Percentiles rank a stretch among this genome's conserved stretches.
Evolutionary conservation across 2,113 vertebrate species (phyloP).

Genomic region (Dolichallabes microphthalmus): DNA sequence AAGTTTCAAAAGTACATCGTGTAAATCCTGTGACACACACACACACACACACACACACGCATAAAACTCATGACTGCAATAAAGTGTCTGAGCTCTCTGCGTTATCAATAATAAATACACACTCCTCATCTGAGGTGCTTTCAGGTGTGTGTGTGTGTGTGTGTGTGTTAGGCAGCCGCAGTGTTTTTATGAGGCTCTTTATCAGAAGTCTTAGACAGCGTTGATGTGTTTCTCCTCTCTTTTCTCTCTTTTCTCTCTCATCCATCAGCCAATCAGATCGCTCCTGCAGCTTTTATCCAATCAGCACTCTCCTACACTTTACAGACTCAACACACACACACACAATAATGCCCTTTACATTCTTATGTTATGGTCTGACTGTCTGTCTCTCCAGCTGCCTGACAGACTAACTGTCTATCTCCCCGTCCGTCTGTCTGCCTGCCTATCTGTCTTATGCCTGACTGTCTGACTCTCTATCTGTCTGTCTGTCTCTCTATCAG

Average conservation of each 20-base stretch:
- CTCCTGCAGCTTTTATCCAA: constrained; percentile 8
- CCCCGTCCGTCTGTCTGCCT: not conserved
- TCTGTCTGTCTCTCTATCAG: not conserved
- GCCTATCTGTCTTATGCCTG: not conserved
- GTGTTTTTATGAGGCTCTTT: constrained; percentile 24
- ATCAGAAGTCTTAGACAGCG: not conserved
- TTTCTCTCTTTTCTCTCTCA: not conserved
- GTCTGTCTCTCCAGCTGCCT: not conserved
- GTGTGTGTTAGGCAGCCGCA: not conserved
- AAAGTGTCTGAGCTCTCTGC: not conserved
- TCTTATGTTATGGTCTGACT: not conserved
- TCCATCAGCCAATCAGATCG: constrained; percentile 17
- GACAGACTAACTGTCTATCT: not conserved
- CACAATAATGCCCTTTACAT: not conserved
- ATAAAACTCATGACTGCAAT: not conserved
- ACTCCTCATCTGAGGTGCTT: constrained; percentile 14
- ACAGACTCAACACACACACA: not conserved
- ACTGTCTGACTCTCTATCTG: not conserved
- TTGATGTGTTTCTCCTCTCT: constrained; percentile 12
- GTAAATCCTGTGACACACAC: not conserved
- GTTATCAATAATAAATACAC: constrained; percentile 19
- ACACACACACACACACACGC: not conserved
- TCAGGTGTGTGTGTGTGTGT: not conserved
- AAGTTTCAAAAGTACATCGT: not conserved
- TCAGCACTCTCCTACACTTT: constrained; percentile 1